A percentile compares a stretch with the other conserved stretches of the same genome.
Evolutionary conservation across 2,888 invertebrate genomes (phyloP).

Genomic region (Ellobium chinense): DNA sequence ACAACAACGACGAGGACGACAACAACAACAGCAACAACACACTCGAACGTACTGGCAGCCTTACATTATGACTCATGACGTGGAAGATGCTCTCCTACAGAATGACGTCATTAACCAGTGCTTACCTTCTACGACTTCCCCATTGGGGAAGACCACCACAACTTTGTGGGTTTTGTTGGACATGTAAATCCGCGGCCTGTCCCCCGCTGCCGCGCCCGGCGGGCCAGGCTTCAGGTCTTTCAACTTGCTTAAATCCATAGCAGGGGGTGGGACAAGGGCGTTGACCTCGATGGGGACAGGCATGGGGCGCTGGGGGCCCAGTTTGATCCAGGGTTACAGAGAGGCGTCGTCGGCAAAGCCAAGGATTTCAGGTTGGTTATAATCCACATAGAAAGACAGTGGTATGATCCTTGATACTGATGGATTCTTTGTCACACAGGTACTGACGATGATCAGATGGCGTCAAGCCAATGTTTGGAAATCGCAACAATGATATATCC

Average conservation of each 20-base stretch:
- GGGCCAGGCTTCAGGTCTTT: constrained; percentile 18
- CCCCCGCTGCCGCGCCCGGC: constrained; percentile 45
- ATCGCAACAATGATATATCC: too few species aligned
- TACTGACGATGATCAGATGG: too few species aligned
- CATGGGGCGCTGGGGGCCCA: constrained; percentile 5
- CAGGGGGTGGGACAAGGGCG: background rate
- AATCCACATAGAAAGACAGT: constrained; percentile 28
- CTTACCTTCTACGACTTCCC: constrained; percentile 74
- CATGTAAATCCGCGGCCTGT: constrained; percentile 72
- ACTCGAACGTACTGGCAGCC: background rate
- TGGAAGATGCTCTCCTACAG: too few species aligned
- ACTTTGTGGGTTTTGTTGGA: constrained; percentile 73
- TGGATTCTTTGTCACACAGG: too few species aligned
- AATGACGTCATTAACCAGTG: too few species aligned
- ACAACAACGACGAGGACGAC: too few species aligned
- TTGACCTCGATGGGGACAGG: constrained; percentile 6
- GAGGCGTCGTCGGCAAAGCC: background rate
- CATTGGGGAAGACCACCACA: constrained; percentile 73
- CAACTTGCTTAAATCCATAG: constrained; percentile 37
- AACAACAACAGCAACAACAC: background rate
- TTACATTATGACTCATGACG: background rate
- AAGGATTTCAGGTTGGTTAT: background rate
- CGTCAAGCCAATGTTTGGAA: too few species aligned
- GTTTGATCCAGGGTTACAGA: background rate
- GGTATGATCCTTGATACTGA: too few species aligned